Evolutionary conservation across 2,113 vertebrate genomes (phyloP), one percentile per base, ranked within the genome.

Genomic region (Leptosomus discolor): DNA sequence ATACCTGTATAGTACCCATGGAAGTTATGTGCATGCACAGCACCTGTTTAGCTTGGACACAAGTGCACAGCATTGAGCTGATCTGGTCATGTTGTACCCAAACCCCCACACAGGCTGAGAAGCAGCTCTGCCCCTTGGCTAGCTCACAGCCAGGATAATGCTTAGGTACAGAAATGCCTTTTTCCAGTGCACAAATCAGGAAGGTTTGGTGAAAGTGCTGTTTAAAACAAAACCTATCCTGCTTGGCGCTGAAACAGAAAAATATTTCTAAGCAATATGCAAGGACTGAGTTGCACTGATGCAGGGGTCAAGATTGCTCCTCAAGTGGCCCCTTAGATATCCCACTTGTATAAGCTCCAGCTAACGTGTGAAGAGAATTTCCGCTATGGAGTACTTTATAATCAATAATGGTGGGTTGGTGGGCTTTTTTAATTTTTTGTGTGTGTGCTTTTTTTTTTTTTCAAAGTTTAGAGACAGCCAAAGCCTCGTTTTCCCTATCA

Each of bases 1-100:
- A 15, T n/a, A 54, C 26, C 67, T 57, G 26, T 18, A 1, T 1
- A 7, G 11, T 29, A 27, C 34, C 73, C 15, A 0, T 2, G 41
- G 63, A 24, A 29, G 7, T 20, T 41, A 1, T 0, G 2, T 41
- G 57, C 19, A 34, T 3, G 4, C 37, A 16, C 10, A 46, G 65
- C 37, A 8, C n/a, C 39, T 32, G 16, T 20, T 30, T 2, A 8
- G 23, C 64, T 39, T 43, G 71, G 76, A 9, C 32, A 30, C 30
- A 14, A 37, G 15, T 5, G 24, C 57, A 51, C 16, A 57, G 24
- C 56, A 9, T 0, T 12, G 36, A 57, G n/a, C 64, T 57, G 48
- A 8, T 26, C 7, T 1, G 1, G 6, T 51, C 12, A 5, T 12
- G 20, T 23, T n/a, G 23, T 14, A 20, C 70, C 50, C 37, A 90